Evolutionary conservation across 2,888 invertebrate species (phyloP).

Genomic region (Plutella xylostella): DNA sequence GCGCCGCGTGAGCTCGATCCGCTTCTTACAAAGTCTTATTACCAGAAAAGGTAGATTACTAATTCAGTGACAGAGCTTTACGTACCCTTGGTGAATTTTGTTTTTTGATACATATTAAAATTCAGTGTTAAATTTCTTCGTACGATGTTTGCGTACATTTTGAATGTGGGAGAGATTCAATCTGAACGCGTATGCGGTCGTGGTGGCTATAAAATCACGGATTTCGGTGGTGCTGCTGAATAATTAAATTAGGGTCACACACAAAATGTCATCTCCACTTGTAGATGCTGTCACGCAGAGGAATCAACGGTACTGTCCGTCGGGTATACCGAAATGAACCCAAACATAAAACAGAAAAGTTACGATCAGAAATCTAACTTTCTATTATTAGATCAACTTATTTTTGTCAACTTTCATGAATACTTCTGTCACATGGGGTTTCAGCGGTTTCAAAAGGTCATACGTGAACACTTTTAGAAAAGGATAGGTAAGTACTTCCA

Average conservation of each 20-base stretch:
- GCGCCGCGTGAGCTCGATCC: conserved; percentile 20
- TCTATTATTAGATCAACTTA: too few relatives aligned
- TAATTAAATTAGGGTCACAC: conserved; percentile 41
- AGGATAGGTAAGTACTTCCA: too few relatives aligned
- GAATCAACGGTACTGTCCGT: conserved; percentile 14
- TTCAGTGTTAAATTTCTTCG: too few relatives aligned
- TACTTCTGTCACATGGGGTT: too few relatives aligned
- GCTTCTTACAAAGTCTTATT: conserved; percentile 11
- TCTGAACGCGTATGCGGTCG: conserved; percentile 25
- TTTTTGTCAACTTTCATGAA: too few relatives aligned
- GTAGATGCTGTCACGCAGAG: conserved; percentile 25
- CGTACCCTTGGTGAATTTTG: too few relatives aligned
- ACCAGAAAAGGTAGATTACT: conserved; percentile 12
- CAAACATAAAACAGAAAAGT: too few relatives aligned
- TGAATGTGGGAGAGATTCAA: conserved; percentile 8
- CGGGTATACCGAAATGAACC: background rate
- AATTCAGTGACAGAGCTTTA: conserved; percentile 10
- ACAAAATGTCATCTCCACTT: conserved; percentile 35
- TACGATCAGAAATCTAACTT: too few relatives aligned
- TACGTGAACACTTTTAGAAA: too few relatives aligned
- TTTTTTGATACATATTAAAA: too few relatives aligned
- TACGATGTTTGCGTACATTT: too few relatives aligned
- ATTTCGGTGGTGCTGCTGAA: conserved; percentile 37
- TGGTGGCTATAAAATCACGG: conserved; percentile 28
- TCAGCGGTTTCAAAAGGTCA: too few relatives aligned